Evolutionary conservation across 2,113 vertebrate genomes (phyloP).

Genomic region (Ciconia stormi): DNA sequence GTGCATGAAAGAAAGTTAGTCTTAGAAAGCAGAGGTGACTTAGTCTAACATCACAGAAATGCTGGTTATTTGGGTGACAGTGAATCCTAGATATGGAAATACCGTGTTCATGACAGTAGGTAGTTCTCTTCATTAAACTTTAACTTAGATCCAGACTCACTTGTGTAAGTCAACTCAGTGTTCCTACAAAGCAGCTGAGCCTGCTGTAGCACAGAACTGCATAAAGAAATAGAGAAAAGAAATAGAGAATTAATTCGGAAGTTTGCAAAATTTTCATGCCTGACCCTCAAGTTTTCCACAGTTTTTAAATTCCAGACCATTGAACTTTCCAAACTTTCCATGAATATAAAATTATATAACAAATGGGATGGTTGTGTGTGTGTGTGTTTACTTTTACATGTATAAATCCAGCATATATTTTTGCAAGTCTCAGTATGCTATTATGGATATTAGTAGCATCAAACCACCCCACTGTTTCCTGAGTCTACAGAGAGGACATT

Average conservation of each 20-base stretch:
- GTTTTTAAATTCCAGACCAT: background rate
- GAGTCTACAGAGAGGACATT: background rate
- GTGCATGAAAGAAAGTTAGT: background rate
- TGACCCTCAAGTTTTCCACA: background rate
- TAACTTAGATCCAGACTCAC: background rate
- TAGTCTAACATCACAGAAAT: background rate
- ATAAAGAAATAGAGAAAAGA: background rate
- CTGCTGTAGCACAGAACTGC: background rate
- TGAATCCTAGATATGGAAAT: background rate
- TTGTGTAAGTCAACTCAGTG: background rate
- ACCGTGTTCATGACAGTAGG: rapidly evolving
- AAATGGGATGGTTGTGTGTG: background rate
- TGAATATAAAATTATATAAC: background rate
- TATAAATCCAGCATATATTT: background rate
- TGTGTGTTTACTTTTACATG: background rate
- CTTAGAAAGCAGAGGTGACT: background rate
- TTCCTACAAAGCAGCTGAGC: background rate
- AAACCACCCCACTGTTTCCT: background rate
- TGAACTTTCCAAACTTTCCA: background rate
- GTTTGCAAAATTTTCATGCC: background rate
- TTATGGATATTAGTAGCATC: background rate
- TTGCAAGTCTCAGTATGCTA: background rate
- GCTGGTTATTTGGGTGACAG: background rate
- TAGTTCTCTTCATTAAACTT: background rate
- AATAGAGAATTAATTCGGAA: too few species aligned